Conservation (phyloP, 1,140 invertebrate genomes). For the Neodiprion lecontei region DNA sequence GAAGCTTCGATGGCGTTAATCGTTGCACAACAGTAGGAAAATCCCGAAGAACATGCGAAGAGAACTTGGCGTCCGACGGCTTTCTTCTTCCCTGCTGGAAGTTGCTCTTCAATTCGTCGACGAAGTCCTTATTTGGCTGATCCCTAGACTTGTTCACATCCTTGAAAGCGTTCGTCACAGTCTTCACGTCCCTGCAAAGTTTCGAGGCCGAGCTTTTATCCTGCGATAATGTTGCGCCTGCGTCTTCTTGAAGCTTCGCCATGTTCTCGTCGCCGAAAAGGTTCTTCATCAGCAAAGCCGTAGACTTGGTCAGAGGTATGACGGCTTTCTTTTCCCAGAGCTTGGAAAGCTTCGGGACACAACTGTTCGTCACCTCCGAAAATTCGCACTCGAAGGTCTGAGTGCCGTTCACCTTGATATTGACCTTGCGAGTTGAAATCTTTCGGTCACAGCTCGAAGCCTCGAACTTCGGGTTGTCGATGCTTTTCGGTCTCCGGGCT, state of each 20-base stretch:
- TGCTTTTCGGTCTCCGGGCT: no score
- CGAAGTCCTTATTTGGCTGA: neutral
- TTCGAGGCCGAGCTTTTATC: no score
- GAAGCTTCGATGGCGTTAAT: no score
- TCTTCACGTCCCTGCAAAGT: no score
- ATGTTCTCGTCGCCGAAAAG: neutral
- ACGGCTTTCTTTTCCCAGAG: neutral
- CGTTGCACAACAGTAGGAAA: no score
- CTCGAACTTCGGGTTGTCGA: no score
- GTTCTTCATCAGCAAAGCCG: neutral
- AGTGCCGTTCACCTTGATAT: neutral
- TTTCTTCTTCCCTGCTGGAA: neutral
- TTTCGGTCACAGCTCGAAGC: no score
- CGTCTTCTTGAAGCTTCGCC: neutral
- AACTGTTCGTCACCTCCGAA: no score
- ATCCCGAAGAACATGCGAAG: neutral
- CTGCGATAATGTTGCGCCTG: neutral
- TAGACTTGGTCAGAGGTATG: neutral
- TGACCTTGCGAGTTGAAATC: neutral
- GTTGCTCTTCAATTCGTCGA: neutral
- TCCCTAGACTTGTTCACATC: neutral
- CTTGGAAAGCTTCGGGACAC: neutral
- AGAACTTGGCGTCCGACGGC: neutral
- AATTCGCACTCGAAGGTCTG: slow-evolving; percentile 4
- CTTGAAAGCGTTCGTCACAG: neutral